Evolutionary conservation across 2,113 vertebrate species (phyloP).

Genomic region (Hippocampus mohnikei): DNA sequence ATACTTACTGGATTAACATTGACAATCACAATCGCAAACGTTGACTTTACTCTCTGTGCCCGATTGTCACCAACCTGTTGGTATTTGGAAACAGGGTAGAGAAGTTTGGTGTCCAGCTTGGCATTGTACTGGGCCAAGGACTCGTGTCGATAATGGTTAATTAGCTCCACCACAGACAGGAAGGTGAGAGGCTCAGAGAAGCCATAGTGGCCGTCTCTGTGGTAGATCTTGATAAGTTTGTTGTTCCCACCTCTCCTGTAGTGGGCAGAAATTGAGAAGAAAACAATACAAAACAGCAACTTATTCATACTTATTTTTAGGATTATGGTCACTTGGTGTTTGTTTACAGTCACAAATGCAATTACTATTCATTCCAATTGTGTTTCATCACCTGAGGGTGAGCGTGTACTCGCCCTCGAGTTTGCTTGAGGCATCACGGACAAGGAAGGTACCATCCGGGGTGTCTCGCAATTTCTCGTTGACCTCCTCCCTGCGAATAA

Average conservation of each 20-base stretch:
- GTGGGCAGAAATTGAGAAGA: constrained; percentile 17
- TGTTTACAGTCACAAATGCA: no score
- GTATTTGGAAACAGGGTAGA: constrained; percentile 93
- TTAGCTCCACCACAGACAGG: constrained; percentile 91
- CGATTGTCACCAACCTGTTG: constrained; percentile 81
- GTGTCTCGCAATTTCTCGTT: constrained; percentile 89
- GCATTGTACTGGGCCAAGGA: constrained; percentile 96
- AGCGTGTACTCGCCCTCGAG: constrained; percentile 90
- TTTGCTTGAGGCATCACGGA: constrained; percentile 90
- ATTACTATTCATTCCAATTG: not conserved
- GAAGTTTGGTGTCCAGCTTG: constrained; percentile 92
- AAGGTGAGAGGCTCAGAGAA: constrained; percentile 97
- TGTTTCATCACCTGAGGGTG: constrained; percentile 68
- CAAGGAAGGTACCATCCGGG: constrained; percentile 85
- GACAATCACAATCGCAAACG: no score
- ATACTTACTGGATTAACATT: no score
- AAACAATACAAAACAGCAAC: not conserved
- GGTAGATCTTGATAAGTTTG: constrained; percentile 98
- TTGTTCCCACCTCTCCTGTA: constrained; percentile 98
- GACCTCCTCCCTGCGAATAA: constrained; percentile 82
- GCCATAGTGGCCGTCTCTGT: constrained; percentile 88
- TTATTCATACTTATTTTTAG: not conserved
- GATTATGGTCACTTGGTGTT: not conserved
- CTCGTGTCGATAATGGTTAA: constrained; percentile 95
- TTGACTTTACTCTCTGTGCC: not conserved